Evolutionary conservation across 2,888 invertebrate species (phyloP).

Genomic region (Leptinotarsa rubiginosa): DNA sequence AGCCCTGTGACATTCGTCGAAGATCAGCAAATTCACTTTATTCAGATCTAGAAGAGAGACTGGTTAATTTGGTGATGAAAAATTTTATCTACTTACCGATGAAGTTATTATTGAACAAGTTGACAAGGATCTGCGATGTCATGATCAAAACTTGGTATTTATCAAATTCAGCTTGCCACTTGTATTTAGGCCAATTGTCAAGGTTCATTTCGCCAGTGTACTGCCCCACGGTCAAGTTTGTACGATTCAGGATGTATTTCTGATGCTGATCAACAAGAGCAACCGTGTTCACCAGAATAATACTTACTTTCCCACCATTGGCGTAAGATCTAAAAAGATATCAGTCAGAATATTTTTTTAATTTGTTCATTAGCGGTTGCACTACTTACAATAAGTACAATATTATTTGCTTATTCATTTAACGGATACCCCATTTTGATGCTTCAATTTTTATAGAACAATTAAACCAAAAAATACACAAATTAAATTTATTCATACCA

Average conservation of each 20-base stretch:
- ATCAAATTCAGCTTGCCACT: constrained; percentile 76
- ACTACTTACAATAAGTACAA: too few species aligned
- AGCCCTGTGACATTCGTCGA: constrained; percentile 96
- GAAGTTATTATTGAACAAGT: constrained; percentile 75
- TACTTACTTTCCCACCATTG: constrained; percentile 79
- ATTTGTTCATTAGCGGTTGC: too few species aligned
- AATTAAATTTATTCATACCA: too few species aligned
- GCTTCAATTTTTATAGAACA: too few species aligned
- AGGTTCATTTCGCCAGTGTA: constrained; percentile 81
- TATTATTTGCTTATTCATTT: too few species aligned
- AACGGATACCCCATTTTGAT: too few species aligned
- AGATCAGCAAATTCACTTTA: constrained; percentile 83
- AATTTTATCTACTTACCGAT: constrained; percentile 60
- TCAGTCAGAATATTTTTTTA: too few species aligned
- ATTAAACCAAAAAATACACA: too few species aligned
- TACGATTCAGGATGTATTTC: constrained; percentile 71
- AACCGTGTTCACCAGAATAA: constrained; percentile 86
- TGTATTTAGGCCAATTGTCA: constrained; percentile 76
- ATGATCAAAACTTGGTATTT: constrained; percentile 80
- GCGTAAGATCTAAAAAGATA: constrained; percentile 64
- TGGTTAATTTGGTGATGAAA: not conserved
- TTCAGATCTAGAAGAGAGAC: constrained; percentile 62
- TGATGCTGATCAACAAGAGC: constrained; percentile 85
- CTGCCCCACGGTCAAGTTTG: constrained; percentile 74
- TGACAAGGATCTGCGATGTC: constrained; percentile 84